Base-by-base conservation (phyloP, 1,140 invertebrate species). In the Meloidogyne exigua region DNA sequence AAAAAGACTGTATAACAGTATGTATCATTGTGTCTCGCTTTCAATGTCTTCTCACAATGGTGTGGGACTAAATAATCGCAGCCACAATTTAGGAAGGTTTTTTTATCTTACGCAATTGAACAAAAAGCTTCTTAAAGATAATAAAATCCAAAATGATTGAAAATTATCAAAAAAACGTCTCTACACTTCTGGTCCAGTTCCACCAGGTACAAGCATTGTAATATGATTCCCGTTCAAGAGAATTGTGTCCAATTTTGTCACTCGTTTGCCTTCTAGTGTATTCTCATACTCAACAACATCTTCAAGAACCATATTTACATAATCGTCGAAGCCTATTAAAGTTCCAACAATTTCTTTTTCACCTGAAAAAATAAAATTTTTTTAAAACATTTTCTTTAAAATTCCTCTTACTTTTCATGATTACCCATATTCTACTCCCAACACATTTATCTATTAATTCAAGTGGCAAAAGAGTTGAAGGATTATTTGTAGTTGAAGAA, bases 391-490 rank as follows among this genome's bases (percentile, higher is more conserved):
- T n/a, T n/a, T n/a, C n/a, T n/a, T n/a, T n/a, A n/a, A n/a, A 32
- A 32, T 11, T 10, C 89, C 97, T 98, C 85, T 99, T 96, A 88
- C 96, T 96, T 89, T 98, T 99, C 96, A 99, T 98, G 62, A 99
- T 96, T 28, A 99, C 98, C 85, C 99, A 97, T 85, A 99, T 98
- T 76, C 94, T 90, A 0, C 96, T 98, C 23, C 97, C 97, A 87
- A 99, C 99, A 89, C 96, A 99, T 91, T 99, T 99, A 87, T 99
- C 97, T n/a, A 99, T 95, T 79, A 99, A 89, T 90, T 99, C 97
- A 93, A 93, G 85, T 66, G 92, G 92, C 75, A 93, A 88, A 39
- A 93, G 87, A 26, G 81, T 82, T 42, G 81, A 82, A 13, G 81
- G 81, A 78, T 82, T 82, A 18, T 66, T 72, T 25, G 81, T 73